Evolutionary conservation across 2,888 invertebrate genomes (phyloP).

Genomic region (Caenorhabditis imperialis): DNA sequence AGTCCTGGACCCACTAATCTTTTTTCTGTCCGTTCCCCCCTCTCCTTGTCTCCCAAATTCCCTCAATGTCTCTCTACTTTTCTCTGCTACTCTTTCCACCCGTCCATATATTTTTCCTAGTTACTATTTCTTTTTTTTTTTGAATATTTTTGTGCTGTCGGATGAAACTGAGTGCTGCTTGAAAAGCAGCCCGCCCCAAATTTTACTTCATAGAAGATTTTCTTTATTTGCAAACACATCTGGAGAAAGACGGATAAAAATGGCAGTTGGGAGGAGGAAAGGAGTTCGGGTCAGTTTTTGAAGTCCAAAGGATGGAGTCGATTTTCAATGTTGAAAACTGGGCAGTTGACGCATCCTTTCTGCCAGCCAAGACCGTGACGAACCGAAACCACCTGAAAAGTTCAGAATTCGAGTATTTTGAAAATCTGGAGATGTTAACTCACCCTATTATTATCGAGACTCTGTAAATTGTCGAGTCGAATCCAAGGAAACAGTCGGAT

Average conservation of each 20-base stretch:
- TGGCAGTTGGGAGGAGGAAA: constrained; percentile 10
- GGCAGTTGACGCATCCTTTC: constrained; percentile 65
- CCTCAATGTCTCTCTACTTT: constrained; percentile 12
- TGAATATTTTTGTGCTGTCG: constrained; percentile 27
- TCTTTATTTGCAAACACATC: constrained; percentile 27
- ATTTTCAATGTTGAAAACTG: constrained; percentile 66
- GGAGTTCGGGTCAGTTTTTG: constrained; percentile 62
- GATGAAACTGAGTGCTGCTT: constrained; percentile 24
- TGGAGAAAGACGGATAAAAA: constrained; percentile 42
- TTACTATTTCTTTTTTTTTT: constrained; percentile 39
- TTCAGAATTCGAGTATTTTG: neutral
- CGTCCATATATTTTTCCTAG: constrained; percentile 5
- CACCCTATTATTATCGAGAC: constrained; percentile 53
- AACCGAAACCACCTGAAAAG: constrained; percentile 44
- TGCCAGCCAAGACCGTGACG: constrained; percentile 61
- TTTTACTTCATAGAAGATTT: constrained; percentile 21
- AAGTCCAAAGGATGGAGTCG: constrained; percentile 66
- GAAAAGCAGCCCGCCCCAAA: constrained; percentile 18
- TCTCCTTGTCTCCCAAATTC: constrained; percentile 1
- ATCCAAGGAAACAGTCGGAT: constrained; percentile 66
- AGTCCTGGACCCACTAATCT: constrained; percentile 10
- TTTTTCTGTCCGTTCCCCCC: neutral
- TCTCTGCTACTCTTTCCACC: constrained; percentile 15
- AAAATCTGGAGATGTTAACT: neutral
- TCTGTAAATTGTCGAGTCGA: constrained; percentile 43